A percentile compares a stretch with the other conserved stretches of the same genome.
Conservation (phyloP, 35 echinoderm and acorn worm species). For the Lytechinus variegatus region DNA sequence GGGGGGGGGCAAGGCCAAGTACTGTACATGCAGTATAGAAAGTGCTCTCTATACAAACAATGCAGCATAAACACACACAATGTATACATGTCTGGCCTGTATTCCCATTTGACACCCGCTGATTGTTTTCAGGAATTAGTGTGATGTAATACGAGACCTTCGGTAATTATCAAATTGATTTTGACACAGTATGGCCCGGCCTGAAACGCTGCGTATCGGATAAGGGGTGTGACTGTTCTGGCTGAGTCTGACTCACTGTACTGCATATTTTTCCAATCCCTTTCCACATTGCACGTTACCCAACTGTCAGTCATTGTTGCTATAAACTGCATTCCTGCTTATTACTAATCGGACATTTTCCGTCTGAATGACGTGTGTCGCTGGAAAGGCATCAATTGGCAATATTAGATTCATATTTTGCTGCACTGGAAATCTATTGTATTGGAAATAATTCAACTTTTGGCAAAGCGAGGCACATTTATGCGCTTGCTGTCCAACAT, state of each 20-base stretch:
- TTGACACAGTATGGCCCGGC: background rate
- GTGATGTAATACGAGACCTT: background rate
- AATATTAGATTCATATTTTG: background rate
- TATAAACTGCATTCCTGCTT: background rate
- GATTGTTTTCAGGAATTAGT: background rate
- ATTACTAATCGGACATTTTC: background rate
- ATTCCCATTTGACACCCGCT: background rate
- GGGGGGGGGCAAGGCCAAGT: too few relatives aligned
- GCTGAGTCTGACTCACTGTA: background rate
- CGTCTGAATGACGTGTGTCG: background rate
- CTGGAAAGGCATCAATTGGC: background rate
- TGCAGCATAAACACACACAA: background rate
- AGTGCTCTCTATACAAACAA: background rate
- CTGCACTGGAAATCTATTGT: background rate
- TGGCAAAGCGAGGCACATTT: background rate
- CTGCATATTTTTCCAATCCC: background rate
- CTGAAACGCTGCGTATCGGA: background rate
- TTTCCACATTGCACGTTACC: background rate
- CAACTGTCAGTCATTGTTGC: background rate
- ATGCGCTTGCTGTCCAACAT: background rate
- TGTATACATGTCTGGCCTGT: background rate
- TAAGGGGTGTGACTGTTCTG: background rate
- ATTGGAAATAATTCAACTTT: background rate
- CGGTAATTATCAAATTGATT: slow-evolving; percentile 1
- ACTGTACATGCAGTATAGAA: background rate